phyloP scores from a whole-genome alignment of 2,888 invertebrate genomes.

The Troides oblongomaculatus region DNA sequence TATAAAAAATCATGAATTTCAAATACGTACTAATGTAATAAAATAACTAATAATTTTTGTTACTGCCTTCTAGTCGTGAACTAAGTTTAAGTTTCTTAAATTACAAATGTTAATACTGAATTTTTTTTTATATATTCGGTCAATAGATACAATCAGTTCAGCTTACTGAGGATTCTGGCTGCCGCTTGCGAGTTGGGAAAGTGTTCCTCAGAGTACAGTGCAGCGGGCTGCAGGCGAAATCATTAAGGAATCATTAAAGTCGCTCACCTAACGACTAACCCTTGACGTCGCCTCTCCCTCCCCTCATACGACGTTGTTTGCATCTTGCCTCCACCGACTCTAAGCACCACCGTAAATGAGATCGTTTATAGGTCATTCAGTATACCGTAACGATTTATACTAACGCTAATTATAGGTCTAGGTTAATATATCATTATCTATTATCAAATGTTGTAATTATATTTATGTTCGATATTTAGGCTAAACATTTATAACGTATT shows the following conservation, averaged over 20 bases:
- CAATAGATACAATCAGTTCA: background rate
- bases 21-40: background rate
- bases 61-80: background rate
- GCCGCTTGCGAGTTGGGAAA: slow-evolving; percentile 8
- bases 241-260: slow-evolving; percentile 66
- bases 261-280: slow-evolving; percentile 44
- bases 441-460: background rate
- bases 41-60: background rate
- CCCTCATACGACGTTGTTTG: slow-evolving; percentile 32
- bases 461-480: background rate
- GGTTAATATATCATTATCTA: background rate
- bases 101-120: background rate
- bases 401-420: background rate
- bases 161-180: background rate
- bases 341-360: slow-evolving; percentile 30
- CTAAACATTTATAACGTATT: too few relatives aligned
- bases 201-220: slow-evolving; percentile 19
- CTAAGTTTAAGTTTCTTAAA: background rate
- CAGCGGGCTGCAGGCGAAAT: slow-evolving; percentile 44
- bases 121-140: background rate
- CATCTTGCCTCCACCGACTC: slow-evolving; percentile 37
- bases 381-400: background rate
- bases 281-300: slow-evolving; percentile 40
- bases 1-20: too few relatives aligned
- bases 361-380: slow-evolving; percentile 27